Evolutionary conservation across 2,113 vertebrate species (phyloP).

Genomic region (Solea senegalensis): DNA sequence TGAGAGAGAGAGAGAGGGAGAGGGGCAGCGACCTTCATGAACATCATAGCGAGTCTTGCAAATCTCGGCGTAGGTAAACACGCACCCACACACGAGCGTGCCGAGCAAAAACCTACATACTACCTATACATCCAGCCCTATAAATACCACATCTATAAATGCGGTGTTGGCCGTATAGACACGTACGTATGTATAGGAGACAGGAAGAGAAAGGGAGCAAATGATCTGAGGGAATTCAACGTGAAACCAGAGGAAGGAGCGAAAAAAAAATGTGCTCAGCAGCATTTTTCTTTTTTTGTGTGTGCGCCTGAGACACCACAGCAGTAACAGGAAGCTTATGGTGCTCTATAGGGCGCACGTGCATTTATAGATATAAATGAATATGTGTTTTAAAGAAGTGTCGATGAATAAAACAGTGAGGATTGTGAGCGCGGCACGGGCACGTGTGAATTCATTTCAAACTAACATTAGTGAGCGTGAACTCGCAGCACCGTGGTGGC

Average conservation of each 20-base stretch:
- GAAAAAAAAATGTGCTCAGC: conserved; percentile 34
- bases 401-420: background rate
- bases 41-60: conserved; percentile 31
- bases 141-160: conserved; percentile 34
- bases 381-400: conserved; percentile 4
- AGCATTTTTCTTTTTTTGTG: conserved; percentile 4
- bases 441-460: conserved; percentile 26
- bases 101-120: conserved; percentile 48
- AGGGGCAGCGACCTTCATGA: conserved; percentile 61
- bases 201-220: conserved; percentile 31
- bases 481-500: conserved; percentile 13
- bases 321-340: conserved; percentile 38
- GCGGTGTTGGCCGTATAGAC: conserved; percentile 23
- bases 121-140: conserved; percentile 58
- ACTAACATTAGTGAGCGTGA: conserved; percentile 25
- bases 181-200: conserved; percentile 60
- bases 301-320: background rate
- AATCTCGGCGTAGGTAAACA: conserved; percentile 61
- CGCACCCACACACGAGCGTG: conserved; percentile 54
- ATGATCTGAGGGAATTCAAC: conserved; percentile 44
- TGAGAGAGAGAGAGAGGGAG: conserved; percentile 23
- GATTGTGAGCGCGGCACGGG: background rate
- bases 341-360: conserved; percentile 30
- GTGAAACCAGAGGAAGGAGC: conserved; percentile 41
- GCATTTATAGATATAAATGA: conserved; percentile 21